A percentile compares a stretch with the other conserved stretches of the same genome.
phyloP scores from a whole-genome alignment of 2,888 invertebrate genomes.

The Dynastes grantii region DNA sequence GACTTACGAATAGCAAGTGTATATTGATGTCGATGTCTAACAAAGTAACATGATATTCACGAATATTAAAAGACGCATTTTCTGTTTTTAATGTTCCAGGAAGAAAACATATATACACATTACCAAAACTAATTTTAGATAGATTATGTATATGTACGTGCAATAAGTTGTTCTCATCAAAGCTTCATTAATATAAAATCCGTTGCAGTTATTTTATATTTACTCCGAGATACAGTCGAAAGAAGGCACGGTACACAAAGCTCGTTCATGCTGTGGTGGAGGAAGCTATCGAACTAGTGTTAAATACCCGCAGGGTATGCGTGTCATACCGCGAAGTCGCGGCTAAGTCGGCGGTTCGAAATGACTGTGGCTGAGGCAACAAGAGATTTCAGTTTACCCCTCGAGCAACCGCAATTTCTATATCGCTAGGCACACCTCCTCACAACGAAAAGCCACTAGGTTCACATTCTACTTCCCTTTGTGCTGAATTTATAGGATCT shows the following conservation, averaged over 20 bases:
- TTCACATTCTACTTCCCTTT: slow-evolving; percentile 4
- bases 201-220: not conserved
- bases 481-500: slow-evolving; percentile 2
- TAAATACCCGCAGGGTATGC: slow-evolving; percentile 26
- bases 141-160: no score
- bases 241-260: not conserved
- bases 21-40: no score
- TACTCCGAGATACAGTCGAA: not conserved
- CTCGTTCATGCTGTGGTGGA: slow-evolving; percentile 2
- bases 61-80: no score
- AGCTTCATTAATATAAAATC: not conserved
- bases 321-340: slow-evolving; percentile 36
- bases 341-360: slow-evolving; percentile 18
- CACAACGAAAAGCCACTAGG: not conserved
- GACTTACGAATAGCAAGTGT: no score
- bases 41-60: no score
- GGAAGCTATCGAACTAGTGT: slow-evolving; percentile 28
- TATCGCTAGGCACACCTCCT: slow-evolving; percentile 27
- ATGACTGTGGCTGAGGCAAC: slow-evolving; percentile 29
- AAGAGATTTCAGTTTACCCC: slow-evolving; percentile 38
- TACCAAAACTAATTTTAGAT: no score
- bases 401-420: slow-evolving; percentile 32
- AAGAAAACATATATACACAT: no score
- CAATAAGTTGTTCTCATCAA: not conserved
- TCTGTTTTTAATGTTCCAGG: no score